Conservation (phyloP, 2,113 vertebrate genomes). For the Peromyscus maniculatus region DNA sequence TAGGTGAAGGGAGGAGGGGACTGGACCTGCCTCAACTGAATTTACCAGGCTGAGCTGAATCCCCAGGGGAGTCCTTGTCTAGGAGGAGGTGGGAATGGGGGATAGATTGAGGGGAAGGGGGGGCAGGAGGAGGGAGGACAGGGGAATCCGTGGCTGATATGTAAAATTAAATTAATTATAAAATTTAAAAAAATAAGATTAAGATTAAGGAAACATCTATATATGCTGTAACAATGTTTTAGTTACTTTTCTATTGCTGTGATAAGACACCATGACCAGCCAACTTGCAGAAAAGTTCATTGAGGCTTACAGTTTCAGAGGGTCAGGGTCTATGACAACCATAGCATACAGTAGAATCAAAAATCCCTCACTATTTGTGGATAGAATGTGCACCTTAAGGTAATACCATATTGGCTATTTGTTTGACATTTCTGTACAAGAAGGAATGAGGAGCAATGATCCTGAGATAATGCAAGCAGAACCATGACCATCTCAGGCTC, state of each 20-base stretch:
- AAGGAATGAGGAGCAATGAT: slow-evolving; percentile 44
- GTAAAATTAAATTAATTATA: too few species aligned
- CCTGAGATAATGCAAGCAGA: slow-evolving; percentile 7
- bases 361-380: background rate
- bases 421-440: slow-evolving; percentile 62
- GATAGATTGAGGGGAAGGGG: too few species aligned
- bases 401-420: slow-evolving; percentile 56
- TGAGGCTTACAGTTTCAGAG: background rate
- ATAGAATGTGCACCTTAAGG: slow-evolving; percentile 36
- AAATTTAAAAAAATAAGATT: background rate
- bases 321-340: too few species aligned
- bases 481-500: slow-evolving; percentile 3
- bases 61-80: too few species aligned
- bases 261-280: background rate
- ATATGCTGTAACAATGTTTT: background rate
- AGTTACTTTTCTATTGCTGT: background rate
- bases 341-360: slow-evolving; percentile 51
- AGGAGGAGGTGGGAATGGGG: too few species aligned
- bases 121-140: too few species aligned
- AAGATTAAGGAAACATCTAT: background rate
- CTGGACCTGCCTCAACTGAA: too few species aligned
- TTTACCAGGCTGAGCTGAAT: too few species aligned
- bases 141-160: too few species aligned
- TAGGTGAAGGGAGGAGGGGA: too few species aligned
- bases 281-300: background rate